phyloP scores from a whole-genome alignment of 2,113 vertebrate species.

The Neogobius melanostomus region DNA sequence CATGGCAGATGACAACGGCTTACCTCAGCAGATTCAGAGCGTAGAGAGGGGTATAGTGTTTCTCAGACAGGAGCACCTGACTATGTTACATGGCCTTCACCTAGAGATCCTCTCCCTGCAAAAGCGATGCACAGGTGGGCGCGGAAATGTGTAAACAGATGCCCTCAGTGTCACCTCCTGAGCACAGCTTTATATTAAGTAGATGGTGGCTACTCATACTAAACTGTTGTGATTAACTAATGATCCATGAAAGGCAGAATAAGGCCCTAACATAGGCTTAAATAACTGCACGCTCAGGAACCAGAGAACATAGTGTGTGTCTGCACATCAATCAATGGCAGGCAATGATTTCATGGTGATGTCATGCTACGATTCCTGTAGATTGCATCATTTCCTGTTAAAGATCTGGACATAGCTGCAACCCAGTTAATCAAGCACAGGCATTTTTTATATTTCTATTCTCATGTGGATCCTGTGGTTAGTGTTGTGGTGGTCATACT shows the following conservation, averaged over 20 bases:
- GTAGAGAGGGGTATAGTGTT: slow-evolving; percentile 91
- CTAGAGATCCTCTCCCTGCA: slow-evolving; percentile 94
- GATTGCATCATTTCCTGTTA: slow-evolving; percentile 60
- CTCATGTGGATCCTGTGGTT: not conserved
- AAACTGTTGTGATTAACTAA: not conserved
- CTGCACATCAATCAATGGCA: slow-evolving; percentile 42
- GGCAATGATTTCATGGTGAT: slow-evolving; percentile 52
- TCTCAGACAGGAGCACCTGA: slow-evolving; percentile 92
- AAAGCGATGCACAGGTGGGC: slow-evolving; percentile 92
- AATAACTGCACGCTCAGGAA: not conserved
- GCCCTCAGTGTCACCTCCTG: not conserved
- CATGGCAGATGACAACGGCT: slow-evolving; percentile 84
- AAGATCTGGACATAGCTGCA: slow-evolving; percentile 13
- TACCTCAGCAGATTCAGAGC: slow-evolving; percentile 89
- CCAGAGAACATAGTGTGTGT: slow-evolving; percentile 31
- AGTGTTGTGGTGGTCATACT: not conserved
- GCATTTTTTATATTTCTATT: slow-evolving; percentile 1
- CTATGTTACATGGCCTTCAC: slow-evolving; percentile 90
- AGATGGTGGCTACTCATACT: not conserved
- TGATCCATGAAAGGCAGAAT: not conserved
- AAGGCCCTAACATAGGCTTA: not conserved
- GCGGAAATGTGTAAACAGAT: not conserved
- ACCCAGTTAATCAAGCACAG: slow-evolving; percentile 47
- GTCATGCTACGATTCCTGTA: slow-evolving; percentile 58
- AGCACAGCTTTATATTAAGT: not conserved